Base-by-base conservation (phyloP, 2,888 invertebrate genomes). In the Andrena marginata region DNA sequence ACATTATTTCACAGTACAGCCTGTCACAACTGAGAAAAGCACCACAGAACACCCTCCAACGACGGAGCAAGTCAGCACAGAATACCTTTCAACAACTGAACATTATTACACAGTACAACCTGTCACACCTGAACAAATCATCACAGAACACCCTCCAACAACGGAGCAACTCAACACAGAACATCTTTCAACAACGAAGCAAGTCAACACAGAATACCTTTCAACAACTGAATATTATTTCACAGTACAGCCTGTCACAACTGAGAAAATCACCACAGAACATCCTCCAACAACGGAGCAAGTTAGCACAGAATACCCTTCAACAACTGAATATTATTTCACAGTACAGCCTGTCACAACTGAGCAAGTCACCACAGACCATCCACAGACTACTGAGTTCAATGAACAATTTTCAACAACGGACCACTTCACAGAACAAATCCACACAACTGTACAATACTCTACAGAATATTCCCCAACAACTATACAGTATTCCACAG, bases 371-470 rank as follows among this genome's bases (percentile, higher is more conserved):
- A 48, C 26, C 60, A 62, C 42, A 42, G 42, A 16, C 4, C 16
- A 42, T 42, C 13, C 16, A 4, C 42, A 42, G 16, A 42, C 42
- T 16, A 42, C 42, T 16, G 42, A 42, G 16, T 42, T 42, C 42
- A 16, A 23, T 10, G 62, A 64, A 26, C 63, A 29, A 10, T 1
- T 3, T 51, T 33, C 54, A 54, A 63, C 54, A 20, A 60, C 42
- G 42, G 48, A 69, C 48, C 42, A 49, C 13, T 49, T 26, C 26
- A 77, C 70, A 13, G 65, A 71, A 68, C 26, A 26, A 33, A 5
- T 23, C 10, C 20, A 31, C 23, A 68, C 68, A 35, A 64, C 51
- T 23, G 54, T 62, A 10, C 42, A 51, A 31, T 26, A 33, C 7
- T 16, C 26, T 10, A 26, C 69, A 35, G 54, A 68, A 31, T 20